Evolutionary conservation across 1,140 invertebrate genomes (phyloP), one percentile per base, ranked within the genome.

Genomic region (Pygmarrhopalites habei): DNA sequence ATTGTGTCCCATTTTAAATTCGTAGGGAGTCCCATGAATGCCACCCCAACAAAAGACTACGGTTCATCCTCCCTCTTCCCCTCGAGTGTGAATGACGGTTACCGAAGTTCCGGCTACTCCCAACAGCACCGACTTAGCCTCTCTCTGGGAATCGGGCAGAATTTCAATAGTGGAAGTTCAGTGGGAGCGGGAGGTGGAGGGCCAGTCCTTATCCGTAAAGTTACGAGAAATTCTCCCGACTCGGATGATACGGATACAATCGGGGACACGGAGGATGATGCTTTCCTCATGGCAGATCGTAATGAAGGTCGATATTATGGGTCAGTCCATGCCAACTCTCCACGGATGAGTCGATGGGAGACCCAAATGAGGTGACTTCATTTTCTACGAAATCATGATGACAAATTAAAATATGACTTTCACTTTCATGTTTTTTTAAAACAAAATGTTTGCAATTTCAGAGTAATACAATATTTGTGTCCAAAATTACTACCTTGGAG

Each of bases 231-330:
- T 35, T 70, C 69, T 32, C 69, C 69, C 21, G 69, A 68, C 47
- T 71, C 69, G 4, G 69, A 71, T 53, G 69, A 68, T 47, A 70
- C 70, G n/a, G 70, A 72, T 49, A 71, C 71, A 0, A 61, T 72
- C 17, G 72, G 68, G 39, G 67, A 72, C 49, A 72, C 62, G 15
- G 72, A 73, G 47, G 89, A 90, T 70, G 89, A 92, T 74, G 85
- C 89, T 71, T 91, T 88, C 74, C 78, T 92, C 26, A 86, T 92
- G n/a, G 86, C 86, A 26, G 85, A 90, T 74, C 80, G 86, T 59
- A 86, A 82, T 14, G 89, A 91, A 74, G 89, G 89, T 70, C 89
- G 90, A 74, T 91, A 90, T 76, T 92, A 92, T 73, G 89, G 89
- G 71, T 75, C 76, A 3, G 73, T 69, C n/a, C 61, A 44, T 19